phyloP scores from a whole-genome alignment of 2,797 vertebrate genomes.

The Platalea minor region DNA sequence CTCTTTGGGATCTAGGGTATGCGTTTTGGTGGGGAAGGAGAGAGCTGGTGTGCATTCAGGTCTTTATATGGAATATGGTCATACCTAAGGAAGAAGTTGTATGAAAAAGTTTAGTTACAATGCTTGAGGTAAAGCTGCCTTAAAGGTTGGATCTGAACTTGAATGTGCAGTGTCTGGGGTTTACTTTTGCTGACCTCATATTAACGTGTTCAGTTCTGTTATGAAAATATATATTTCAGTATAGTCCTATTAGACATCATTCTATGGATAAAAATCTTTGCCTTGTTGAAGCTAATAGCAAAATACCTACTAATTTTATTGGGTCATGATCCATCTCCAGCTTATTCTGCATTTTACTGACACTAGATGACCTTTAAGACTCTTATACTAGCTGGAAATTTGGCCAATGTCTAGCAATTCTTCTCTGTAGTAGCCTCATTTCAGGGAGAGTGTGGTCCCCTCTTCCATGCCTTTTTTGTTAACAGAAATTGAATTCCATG shows the following conservation, averaged over 20 bases:
- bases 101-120: neutral
- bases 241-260: neutral
- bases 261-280: neutral
- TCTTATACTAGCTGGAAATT: neutral
- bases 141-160: neutral
- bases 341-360: neutral
- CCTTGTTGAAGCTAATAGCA: neutral
- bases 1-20: neutral
- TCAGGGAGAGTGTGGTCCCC: neutral
- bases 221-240: neutral
- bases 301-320: neutral
- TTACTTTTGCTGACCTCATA: neutral
- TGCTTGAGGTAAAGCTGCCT: neutral
- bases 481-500: neutral
- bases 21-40: neutral
- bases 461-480: neutral
- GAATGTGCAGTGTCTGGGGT: neutral
- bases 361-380: neutral
- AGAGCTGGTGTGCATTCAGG: neutral
- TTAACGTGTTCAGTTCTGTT: neutral
- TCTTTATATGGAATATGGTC: neutral
- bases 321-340: accelerated
- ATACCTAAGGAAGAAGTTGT: neutral
- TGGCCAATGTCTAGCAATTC: neutral
- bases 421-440: neutral